These are phyloP conservation scores for Thunnus maccoyii DNA, from an alignment of 2,113 vertebrate species.

Conservation along the genomic window DNA sequence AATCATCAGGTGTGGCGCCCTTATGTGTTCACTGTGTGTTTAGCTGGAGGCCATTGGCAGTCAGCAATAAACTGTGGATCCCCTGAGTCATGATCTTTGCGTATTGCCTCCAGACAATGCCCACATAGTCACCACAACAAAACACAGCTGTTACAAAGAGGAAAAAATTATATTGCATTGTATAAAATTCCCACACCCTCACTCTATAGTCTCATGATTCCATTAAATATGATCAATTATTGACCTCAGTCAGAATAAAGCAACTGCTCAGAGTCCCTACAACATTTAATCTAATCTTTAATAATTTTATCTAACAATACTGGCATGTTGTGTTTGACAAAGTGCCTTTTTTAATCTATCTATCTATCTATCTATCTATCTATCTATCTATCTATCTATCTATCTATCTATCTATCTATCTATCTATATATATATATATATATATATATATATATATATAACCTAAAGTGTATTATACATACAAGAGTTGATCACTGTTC, in stretches of 20 bases:
- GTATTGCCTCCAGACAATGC: not conserved
- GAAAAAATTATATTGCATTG: not conserved
- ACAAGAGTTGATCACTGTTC: not conserved
- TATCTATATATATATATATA: too few relatives aligned
- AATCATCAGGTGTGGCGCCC: constrained; percentile 10
- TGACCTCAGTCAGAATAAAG: not conserved
- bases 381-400: too few relatives aligned
- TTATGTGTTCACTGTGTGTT: constrained; percentile 20
- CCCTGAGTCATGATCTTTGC: constrained; percentile 24
- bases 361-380: too few relatives aligned
- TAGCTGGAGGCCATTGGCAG: constrained; percentile 29
- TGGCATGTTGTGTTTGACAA: not conserved
- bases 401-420: too few relatives aligned
- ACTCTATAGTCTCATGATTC: not conserved
- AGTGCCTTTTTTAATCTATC: not conserved
- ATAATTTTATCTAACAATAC: not conserved
- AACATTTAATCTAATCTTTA: not conserved
- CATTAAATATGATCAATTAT: not conserved
- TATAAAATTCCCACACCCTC: not conserved
- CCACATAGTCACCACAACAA: constrained; percentile 2
- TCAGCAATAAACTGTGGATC: constrained; percentile 19
- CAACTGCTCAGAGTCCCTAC: not conserved
- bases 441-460: not conserved
- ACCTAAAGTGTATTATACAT: not conserved
- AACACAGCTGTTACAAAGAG: constrained; percentile 7